These are phyloP conservation scores for Xanthorhoe designata DNA, from an alignment of 2,888 invertebrate genomes.

Conservation along the genomic window DNA sequence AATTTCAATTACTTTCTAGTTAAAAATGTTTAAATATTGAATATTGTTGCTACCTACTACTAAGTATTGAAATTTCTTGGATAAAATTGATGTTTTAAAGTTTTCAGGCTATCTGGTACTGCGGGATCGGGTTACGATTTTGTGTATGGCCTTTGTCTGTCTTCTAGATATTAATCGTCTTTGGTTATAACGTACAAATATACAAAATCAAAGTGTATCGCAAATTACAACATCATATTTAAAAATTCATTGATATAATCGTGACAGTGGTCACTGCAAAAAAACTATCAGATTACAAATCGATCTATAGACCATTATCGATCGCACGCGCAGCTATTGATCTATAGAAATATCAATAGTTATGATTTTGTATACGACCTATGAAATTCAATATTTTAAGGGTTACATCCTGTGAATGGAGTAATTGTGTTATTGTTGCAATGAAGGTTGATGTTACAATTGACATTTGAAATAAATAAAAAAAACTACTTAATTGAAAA, in stretches of 20 bases:
- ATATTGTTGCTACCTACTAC: too few species aligned
- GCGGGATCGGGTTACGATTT: too few species aligned
- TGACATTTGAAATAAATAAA: constrained; percentile 15
- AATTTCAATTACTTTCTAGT: too few species aligned
- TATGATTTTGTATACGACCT: constrained; percentile 63
- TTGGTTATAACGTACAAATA: too few species aligned
- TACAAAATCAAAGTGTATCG: not conserved
- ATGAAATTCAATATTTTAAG: constrained; percentile 79
- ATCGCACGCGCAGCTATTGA: constrained; percentile 70
- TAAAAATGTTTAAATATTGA: too few species aligned
- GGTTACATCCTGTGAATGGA: constrained; percentile 58
- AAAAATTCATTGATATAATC: not conserved
- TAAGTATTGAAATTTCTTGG: too few species aligned
- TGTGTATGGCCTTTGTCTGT: too few species aligned
- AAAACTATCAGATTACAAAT: constrained; percentile 66
- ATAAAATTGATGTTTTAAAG: too few species aligned
- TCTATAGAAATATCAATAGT: constrained; percentile 66
- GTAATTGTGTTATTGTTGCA: constrained; percentile 61
- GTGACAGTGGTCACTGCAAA: constrained; percentile 61
- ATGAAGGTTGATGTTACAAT: constrained; percentile 14
- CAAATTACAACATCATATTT: too few species aligned
- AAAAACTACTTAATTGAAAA: too few species aligned
- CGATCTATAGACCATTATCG: constrained; percentile 70
- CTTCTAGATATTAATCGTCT: too few species aligned
- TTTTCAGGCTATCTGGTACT: too few species aligned